Percentiles rank a stretch among this genome's conserved stretches.
phyloP scores from a whole-genome alignment of 2,113 vertebrate species.

The Rostratula benghalensis region DNA sequence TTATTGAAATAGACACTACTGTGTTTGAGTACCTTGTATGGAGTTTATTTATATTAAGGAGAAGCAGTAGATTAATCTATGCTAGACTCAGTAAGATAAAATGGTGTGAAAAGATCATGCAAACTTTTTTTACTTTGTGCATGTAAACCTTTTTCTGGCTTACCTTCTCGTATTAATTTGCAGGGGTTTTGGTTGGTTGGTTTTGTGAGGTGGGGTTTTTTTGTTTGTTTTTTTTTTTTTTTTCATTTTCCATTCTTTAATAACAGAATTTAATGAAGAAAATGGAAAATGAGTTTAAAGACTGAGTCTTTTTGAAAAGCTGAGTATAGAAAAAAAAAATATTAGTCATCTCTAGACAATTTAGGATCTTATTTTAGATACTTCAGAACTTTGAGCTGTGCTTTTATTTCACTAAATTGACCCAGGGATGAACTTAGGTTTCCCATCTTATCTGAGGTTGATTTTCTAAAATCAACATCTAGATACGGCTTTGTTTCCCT shows the following conservation, averaged over 20 bases:
- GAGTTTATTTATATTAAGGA: not conserved
- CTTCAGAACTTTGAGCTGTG: not conserved
- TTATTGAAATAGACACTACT: not conserved
- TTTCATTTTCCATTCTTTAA: not conserved
- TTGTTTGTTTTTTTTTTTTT: not conserved
- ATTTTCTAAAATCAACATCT: not conserved
- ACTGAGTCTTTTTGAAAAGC: not conserved
- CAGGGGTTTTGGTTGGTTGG: fast-evolving
- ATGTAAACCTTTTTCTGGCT: not conserved
- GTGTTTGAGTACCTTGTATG: not conserved
- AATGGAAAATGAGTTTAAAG: not conserved
- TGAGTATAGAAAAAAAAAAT: not conserved
- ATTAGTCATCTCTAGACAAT: not conserved
- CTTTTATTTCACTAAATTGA: not conserved
- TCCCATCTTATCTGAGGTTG: not conserved
- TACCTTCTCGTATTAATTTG: not conserved
- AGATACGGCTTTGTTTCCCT: not conserved
- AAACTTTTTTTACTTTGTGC: not conserved
- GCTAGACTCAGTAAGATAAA: not conserved
- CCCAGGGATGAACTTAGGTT: not conserved
- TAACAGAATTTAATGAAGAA: not conserved
- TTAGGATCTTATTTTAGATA: not conserved
- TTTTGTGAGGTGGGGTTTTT: not conserved
- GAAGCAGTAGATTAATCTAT: not conserved
- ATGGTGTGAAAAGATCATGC: not conserved